Conservation (phyloP, 2,113 vertebrate species). For the Paralichthys olivaceus region DNA sequence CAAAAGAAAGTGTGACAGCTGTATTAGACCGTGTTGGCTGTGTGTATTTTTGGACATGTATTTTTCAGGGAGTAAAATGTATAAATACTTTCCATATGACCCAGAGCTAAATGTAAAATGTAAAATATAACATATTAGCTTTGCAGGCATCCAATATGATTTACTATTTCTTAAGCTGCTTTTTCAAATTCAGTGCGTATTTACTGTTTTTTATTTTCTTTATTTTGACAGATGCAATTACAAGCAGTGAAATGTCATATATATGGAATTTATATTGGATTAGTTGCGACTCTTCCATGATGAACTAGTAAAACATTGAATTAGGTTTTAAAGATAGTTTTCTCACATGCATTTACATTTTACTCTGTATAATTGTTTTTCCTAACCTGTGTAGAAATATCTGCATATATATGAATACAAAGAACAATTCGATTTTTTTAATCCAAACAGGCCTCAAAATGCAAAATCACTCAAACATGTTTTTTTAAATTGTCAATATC, state of each 20-base stretch:
- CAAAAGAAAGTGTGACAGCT: slow-evolving; percentile 24
- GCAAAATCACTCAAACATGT: too few species aligned
- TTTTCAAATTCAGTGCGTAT: too few species aligned
- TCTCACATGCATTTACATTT: neutral
- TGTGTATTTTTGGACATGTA: slow-evolving; percentile 18
- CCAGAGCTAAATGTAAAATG: neutral
- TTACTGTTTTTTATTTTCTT: too few species aligned
- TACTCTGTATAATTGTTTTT: neutral
- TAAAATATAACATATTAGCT: neutral
- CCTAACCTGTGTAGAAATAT: neutral
- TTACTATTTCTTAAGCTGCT: neutral
- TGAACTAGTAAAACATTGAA: too few species aligned
- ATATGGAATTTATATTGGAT: neutral
- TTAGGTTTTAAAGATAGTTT: too few species aligned
- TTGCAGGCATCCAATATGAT: neutral
- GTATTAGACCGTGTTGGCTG: neutral
- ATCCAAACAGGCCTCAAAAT: neutral
- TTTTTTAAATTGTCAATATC: neutral
- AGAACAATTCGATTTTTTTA: neutral
- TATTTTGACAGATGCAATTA: too few species aligned
- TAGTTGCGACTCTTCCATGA: neutral
- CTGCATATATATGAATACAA: neutral
- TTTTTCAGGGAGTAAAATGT: slow-evolving; percentile 12
- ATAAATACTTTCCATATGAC: neutral
- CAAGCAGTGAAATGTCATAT: neutral